Evolutionary conservation across 1,140 invertebrate genomes (phyloP).

Genomic region (Teleopsis dalmanni): DNA sequence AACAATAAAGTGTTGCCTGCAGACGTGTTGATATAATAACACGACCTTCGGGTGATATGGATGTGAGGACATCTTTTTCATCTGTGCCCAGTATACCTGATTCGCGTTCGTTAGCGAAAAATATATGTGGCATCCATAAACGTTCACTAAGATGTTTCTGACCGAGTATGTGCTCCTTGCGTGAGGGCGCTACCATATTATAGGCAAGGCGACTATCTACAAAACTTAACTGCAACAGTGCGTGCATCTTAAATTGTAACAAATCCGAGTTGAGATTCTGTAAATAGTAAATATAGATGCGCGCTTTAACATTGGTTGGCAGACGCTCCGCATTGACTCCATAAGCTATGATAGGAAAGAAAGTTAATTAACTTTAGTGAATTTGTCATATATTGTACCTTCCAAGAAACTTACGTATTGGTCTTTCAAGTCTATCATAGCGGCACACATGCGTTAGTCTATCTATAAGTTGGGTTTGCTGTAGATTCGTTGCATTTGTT

Average conservation of each 20-base stretch:
- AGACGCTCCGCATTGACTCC: conserved; percentile 22
- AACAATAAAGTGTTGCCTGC: conserved; percentile 70
- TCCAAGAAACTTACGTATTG: conserved; percentile 19
- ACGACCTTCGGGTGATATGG: conserved; percentile 64
- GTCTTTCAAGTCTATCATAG: conserved; percentile 36
- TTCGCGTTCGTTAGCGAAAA: conserved; percentile 72
- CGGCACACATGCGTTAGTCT: conserved; percentile 37
- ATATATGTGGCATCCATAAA: conserved; percentile 73
- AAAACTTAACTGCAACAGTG: conserved; percentile 69
- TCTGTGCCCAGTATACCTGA: conserved; percentile 59
- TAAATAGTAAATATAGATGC: conserved; percentile 66
- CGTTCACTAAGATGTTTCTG: conserved; percentile 59
- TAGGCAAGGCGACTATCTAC: conserved; percentile 61
- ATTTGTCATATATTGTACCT: neutral
- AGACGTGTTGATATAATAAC: conserved; percentile 67
- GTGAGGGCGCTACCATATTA: conserved; percentile 54
- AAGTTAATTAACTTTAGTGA: neutral
- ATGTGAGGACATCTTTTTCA: conserved; percentile 69
- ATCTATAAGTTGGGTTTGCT: conserved; percentile 36
- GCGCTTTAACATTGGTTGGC: conserved; percentile 56
- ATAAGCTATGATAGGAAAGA: conserved; percentile 17
- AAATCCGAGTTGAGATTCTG: conserved; percentile 70
- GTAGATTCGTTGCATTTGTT: conserved; percentile 23
- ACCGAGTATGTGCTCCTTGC: conserved; percentile 56
- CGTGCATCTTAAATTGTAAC: conserved; percentile 76